Conservation (phyloP, 2,797 vertebrate genomes). For the Aythya fuligula region DNA sequence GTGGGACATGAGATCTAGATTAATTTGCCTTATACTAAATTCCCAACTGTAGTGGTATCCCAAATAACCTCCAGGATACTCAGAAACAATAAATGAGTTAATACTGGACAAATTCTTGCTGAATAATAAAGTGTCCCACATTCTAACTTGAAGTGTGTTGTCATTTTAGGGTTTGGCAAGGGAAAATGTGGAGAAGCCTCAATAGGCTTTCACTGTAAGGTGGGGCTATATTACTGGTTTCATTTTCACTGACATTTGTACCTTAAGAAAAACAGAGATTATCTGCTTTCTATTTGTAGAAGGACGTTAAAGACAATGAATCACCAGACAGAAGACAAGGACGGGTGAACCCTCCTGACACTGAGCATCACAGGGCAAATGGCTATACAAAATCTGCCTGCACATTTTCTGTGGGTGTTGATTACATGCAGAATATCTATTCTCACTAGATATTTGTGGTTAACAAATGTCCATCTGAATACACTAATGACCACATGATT, state of each 20-base stretch:
- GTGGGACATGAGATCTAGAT: not conserved
- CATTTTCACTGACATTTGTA: not conserved
- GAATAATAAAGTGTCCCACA: not conserved
- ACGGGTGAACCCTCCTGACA: not conserved
- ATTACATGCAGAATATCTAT: not conserved
- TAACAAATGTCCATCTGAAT: not conserved
- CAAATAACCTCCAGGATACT: not conserved
- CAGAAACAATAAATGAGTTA: not conserved
- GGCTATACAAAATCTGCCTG: not conserved
- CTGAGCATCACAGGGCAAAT: not conserved
- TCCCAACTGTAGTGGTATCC: not conserved
- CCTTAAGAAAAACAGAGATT: not conserved
- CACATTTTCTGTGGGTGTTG: not conserved
- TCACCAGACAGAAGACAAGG: not conserved
- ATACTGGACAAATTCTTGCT: not conserved
- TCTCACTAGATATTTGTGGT: not conserved
- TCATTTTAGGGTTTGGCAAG: not conserved
- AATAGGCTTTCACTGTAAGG: not conserved
- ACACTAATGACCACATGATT: not conserved
- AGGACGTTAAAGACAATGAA: not conserved
- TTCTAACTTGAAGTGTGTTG: not conserved
- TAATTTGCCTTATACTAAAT: not conserved
- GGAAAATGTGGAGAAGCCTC: not conserved
- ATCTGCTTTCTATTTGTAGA: not conserved
- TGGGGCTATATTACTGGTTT: not conserved